Base-by-base conservation (phyloP, 2,113 vertebrate genomes). In the Pantherophis guttatus region DNA sequence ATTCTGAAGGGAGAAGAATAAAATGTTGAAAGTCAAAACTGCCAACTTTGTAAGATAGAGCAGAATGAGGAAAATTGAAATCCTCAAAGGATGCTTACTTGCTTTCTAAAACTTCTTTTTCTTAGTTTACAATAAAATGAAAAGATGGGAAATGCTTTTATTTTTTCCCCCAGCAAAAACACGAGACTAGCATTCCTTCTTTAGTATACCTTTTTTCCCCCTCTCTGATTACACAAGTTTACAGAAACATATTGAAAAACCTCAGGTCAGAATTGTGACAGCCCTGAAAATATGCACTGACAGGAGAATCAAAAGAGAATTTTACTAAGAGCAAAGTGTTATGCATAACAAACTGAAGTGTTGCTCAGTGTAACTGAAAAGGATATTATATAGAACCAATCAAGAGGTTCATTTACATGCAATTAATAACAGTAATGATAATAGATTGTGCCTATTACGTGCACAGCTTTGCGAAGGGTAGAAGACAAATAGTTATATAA, bases 31-130 rank as follows among this genome's bases (percentile, higher is more conserved):
- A 53, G 23, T 89, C 86, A 94, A 89, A 17, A 44, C 9, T 86
- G 89, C 6, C 21, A 19, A 94, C 75, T 95, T 75, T 53, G 91
- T 53, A 92, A 94, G 29, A 44, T 91, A 13, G 5, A 1, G n/a
- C 5, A 7, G 15, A 88, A 93, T 13, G 91, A 12, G 8, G 10
- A 39, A 92, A 88, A 39, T 29, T 26, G 90, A 29, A 90, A 1
- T 57, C 58, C 2, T 57, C 89, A 91, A 44, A 0, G 0, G 17
- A 93, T 29, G 3, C 10, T 91, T 86, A 29, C 29, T 92, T 58
- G 19, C 52, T 0, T 0, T 1, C 26, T 5, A 55, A 15, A 13
- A 81, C 9, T 2, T 1, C 2, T 90, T 93, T 89, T 39, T 23
- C n/a, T 52, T 2, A 90, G 2, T 88, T 92, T 55, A 26, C 19